Base-by-base conservation (phyloP, 2,113 vertebrate species). In the Pungitius pungitius region DNA sequence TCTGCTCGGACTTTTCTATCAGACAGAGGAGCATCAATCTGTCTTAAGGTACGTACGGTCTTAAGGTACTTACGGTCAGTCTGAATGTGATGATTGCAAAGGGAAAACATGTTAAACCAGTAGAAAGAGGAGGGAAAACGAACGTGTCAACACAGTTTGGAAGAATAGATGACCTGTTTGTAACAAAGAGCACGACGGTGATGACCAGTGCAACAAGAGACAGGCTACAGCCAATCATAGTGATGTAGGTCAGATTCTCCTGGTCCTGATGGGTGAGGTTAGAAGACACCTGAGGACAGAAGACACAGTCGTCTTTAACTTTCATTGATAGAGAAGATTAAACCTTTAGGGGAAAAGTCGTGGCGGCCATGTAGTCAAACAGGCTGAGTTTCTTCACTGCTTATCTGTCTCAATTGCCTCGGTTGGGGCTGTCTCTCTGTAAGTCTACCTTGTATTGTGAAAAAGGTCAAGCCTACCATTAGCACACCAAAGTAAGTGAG, bases 401-500 rank as follows among this genome's bases (percentile, higher is more conserved):
- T 13, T n/a, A 24, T 22, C 51, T 26, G 24, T 27, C 52, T 14
- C 22, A 13, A 24, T 24, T 52, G 22, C 14, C 52, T 26, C 13
- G 10, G 51, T 52, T 27, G 49, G n/a, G 49, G 7, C 3, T 24
- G 24, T 55, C 22, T 55, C 52, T 51, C 15, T 49, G 1, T 17
- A 7, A 17, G 8, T 37, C 12, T 40, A 15, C 18, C 51, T 51
- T 5, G 17, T 14, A 30, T 27, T 47, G 52, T 4, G 35, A 49
- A n/a, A 0, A 11, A 6, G 6, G 1, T 17, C 35, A 20, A 8
- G 37, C 81, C 5, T 82, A 90, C 89, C 66, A 90, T 1, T 12
- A 90, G 86, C 17, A 90, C 69, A 8, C 62, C 87, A 12, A 90
- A 90, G 69, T 33, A 84, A 0, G 87, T 89, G 76, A 90, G 69